Percentiles rank a stretch among this genome's conserved stretches.
Conservation (phyloP, 1,140 invertebrate genomes). For the Dendrolimus kikuchii region DNA sequence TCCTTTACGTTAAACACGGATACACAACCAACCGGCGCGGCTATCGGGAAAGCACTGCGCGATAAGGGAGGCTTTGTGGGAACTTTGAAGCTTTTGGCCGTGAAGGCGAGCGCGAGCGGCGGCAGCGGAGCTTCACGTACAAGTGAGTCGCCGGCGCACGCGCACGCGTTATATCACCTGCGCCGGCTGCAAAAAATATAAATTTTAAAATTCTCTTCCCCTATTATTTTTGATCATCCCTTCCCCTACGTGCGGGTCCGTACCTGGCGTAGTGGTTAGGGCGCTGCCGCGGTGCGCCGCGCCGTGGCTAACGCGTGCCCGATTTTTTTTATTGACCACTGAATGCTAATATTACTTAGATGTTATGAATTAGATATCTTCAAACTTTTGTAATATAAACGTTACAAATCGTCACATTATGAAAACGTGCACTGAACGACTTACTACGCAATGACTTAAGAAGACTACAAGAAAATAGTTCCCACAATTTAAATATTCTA, state of each 20-base stretch:
- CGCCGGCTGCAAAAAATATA: conserved; percentile 70
- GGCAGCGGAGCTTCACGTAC: conserved; percentile 56
- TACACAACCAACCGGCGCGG: conserved; percentile 47
- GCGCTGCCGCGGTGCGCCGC: conserved; percentile 28
- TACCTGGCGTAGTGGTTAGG: conserved; percentile 55
- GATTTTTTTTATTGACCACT: conserved; percentile 59
- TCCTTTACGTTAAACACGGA: conserved; percentile 23
- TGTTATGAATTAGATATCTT: no score
- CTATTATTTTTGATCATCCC: conserved; percentile 71
- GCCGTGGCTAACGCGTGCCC: conserved; percentile 58
- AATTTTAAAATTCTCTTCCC: conserved; percentile 71
- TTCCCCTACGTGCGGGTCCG: conserved; percentile 65
- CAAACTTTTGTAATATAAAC: conserved; percentile 4
- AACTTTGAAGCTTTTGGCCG: conserved; percentile 41
- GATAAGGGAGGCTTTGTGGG: conserved; percentile 39
- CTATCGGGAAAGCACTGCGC: conserved; percentile 54
- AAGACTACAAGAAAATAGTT: no score
- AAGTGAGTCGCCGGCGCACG: conserved; percentile 65
- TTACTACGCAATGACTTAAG: no score
- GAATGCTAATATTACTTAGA: conserved; percentile 16
- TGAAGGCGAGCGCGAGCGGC: conserved; percentile 40
- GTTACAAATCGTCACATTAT: conserved; percentile 4
- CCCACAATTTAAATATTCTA: no score
- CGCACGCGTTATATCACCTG: conserved; percentile 70
- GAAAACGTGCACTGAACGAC: no score